Evolutionary conservation across 2,888 invertebrate species (phyloP), one percentile per base, ranked within the genome.

Genomic region (Thalpophila matura): DNA sequence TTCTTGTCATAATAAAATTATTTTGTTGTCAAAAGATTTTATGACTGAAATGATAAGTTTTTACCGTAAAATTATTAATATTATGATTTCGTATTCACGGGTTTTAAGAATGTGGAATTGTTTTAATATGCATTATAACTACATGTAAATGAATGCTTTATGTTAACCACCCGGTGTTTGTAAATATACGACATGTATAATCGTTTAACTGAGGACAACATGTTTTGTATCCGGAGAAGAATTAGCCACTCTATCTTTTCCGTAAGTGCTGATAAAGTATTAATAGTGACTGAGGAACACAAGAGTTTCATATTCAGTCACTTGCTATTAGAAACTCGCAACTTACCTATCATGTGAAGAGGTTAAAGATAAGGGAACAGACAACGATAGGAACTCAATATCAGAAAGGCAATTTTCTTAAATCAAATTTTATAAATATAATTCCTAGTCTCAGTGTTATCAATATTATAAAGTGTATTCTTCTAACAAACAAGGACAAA

Each of bases 21-120:
- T 74, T 55, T 55, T 38, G 37, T 55, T 45, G 14, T 55, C 18
- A 26, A 42, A 42, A 40, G 18, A 42, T 50, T 67, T 68, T 68
- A 51, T 43, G 18, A 6, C 9, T 14, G 0, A 18, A 43, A 53
- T 29, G n/a, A 35, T 60, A 38, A 5, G 31, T 38, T 68, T 43
- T 46, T 49, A 45, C 20, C 16, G 31, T 67, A 53, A 53, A 49
- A 18, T 49, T 58, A 58, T 58, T 53, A 45, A 58, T 53, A 58
- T 53, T 69, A 26, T 33, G 51, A 51, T 72, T 31, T 14, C 3
- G 29, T 65, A 53, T 38, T 40, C 18, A 53, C 16, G 7, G 1
- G 14, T 29, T 40, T 29, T 16, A 6, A 2, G 31, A 35, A 31
- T 56, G 22, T 45, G 2, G 14, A 59, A 18, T 55, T 63, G n/a